These are phyloP conservation scores for Jacana jacana DNA, from an alignment of 2,113 vertebrate species.

Conservation along the genomic window DNA sequence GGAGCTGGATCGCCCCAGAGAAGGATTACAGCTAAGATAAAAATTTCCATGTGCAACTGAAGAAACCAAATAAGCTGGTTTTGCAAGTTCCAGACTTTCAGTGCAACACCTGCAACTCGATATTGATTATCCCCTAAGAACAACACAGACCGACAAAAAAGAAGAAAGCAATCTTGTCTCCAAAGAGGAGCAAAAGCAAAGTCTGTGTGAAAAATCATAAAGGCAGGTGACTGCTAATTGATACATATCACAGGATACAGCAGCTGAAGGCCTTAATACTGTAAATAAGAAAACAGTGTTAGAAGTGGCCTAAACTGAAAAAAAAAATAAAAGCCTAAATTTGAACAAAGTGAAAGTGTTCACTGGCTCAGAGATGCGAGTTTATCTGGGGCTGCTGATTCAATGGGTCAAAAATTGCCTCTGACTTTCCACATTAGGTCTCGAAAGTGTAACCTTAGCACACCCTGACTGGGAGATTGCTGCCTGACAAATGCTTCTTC, in stretches of 20 bases:
- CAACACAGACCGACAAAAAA: neutral
- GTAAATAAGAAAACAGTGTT: neutral
- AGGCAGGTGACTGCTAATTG: neutral
- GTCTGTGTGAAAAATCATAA: neutral
- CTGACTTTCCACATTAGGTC: neutral
- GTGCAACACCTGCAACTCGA: neutral
- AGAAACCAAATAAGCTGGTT: neutral
- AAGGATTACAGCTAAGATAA: neutral
- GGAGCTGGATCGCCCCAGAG: neutral
- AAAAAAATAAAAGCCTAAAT: constrained; percentile 31
- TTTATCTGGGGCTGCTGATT: neutral
- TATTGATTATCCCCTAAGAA: neutral
- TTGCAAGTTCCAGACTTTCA: neutral
- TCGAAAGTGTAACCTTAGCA: neutral
- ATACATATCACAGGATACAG: neutral
- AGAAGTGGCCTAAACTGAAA: constrained; percentile 7
- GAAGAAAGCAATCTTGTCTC: neutral
- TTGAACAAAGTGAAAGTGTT: constrained; percentile 4
- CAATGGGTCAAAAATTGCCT: neutral
- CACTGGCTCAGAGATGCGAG: neutral
- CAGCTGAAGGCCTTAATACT: neutral
- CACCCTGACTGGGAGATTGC: neutral
- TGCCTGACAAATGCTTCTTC: neutral
- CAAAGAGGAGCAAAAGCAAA: neutral
- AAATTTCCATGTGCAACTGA: neutral